Evolutionary conservation across 2,888 invertebrate species (phyloP).

Genomic region (Panopea generosa): DNA sequence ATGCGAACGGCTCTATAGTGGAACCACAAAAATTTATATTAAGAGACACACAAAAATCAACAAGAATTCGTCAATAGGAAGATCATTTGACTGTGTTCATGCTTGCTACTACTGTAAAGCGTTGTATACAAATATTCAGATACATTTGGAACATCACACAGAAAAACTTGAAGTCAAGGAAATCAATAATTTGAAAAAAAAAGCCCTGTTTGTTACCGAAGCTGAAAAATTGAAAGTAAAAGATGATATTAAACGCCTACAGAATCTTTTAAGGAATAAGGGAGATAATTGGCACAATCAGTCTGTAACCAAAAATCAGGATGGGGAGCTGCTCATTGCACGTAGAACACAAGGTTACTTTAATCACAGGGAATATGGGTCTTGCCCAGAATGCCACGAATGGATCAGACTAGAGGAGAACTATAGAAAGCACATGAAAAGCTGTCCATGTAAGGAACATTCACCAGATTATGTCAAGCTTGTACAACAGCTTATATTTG

Average conservation of each 20-base stretch:
- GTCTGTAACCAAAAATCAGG: conserved; percentile 17
- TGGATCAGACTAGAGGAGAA: conserved; percentile 35
- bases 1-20: conserved; percentile 23
- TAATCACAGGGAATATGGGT: conserved; percentile 28
- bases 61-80: conserved; percentile 37
- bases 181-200: neutral
- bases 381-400: conserved; percentile 41
- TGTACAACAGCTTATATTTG: conserved; percentile 19
- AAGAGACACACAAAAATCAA: conserved; percentile 31
- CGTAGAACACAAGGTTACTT: conserved; percentile 13
- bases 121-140: conserved; percentile 52
- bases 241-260: conserved; percentile 12
- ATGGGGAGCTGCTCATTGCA: conserved; percentile 30
- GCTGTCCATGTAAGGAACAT: conserved; percentile 17
- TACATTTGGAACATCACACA: conserved; percentile 25
- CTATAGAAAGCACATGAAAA: conserved; percentile 13
- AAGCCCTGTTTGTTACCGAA: conserved; percentile 4
- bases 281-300: conserved; percentile 34
- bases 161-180: neutral
- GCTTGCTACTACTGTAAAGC: conserved; percentile 37
- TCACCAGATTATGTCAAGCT: neutral
- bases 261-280: conserved; percentile 25
- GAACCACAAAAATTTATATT: conserved; percentile 45
- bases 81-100: conserved; percentile 45
- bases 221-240: conserved; percentile 6